Evolutionary conservation across 2,113 vertebrate species (phyloP).

Genomic region (Oplegnathus fasciatus): DNA sequence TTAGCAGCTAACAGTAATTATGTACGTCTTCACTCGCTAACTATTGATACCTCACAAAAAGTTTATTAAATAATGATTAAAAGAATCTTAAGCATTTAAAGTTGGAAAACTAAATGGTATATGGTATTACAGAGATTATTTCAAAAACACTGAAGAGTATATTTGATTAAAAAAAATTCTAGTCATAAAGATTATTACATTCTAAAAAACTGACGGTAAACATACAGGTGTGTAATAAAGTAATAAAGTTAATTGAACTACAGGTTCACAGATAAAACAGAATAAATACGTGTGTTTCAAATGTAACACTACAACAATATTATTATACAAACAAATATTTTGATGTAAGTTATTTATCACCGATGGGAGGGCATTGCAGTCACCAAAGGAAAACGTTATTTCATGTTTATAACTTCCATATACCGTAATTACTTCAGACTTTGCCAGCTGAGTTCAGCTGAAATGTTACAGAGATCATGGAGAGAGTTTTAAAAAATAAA

Average conservation of each 20-base stretch:
- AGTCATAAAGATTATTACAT: background rate
- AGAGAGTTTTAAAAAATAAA: background rate
- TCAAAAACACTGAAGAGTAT: constrained; percentile 9
- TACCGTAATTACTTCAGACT: background rate
- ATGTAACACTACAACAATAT: background rate
- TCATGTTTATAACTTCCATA: background rate
- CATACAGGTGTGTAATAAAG: background rate
- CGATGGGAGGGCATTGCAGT: background rate
- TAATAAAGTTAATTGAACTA: background rate
- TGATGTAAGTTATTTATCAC: background rate
- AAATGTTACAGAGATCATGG: background rate
- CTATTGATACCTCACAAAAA: constrained; percentile 29
- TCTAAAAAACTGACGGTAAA: background rate
- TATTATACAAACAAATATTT: constrained; percentile 4
- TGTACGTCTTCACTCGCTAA: background rate
- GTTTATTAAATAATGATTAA: background rate
- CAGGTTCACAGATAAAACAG: background rate
- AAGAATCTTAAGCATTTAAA: background rate
- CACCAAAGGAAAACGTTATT: background rate
- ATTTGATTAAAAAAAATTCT: constrained; percentile 11
- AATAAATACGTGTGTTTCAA: background rate
- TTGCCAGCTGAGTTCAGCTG: background rate
- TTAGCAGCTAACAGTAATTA: background rate
- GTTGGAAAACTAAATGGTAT: background rate
- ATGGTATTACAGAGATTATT: background rate